Evolutionary conservation across 92 coral and sea anemone genomes (phyloP), one percentile per base, ranked within the genome.

Genomic region (Porites evermanni): DNA sequence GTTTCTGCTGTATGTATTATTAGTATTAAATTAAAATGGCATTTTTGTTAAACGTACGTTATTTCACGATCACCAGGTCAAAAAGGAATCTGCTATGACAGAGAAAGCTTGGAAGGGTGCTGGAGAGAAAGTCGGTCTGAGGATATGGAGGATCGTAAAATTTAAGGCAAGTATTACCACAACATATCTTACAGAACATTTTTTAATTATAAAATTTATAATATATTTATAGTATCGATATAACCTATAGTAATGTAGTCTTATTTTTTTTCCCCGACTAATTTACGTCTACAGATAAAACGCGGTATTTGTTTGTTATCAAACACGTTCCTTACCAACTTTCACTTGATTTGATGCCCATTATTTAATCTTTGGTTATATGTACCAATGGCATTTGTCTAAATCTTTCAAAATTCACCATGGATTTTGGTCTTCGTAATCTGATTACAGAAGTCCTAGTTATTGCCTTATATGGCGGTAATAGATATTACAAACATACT

Each of bases 111-210:
- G 98, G 98, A 93, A 92, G 71, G 90, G 93, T 0, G 92, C 91
- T 69, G 98, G 98, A 12, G 77, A 89, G 78, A 91, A 85, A 85
- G 90, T 87, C 58, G 98, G 95, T 13, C 44, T 94, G 50, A 95
- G 91, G 87, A 94, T 96, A 52, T 96, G 98, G 98, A 87, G 98
- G 83, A 96, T 96, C 76, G 98, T 92, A 3, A 91, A 94, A 32
- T 96, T 96, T 78, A 92, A 94, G 94, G 98, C 90, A 56, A 64
- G 91, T 51, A 23, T 65, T n/a, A 19, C 19, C 23, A 72, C 52
- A 38, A 51, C 0, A 72, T 8, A 58, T 72, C 17, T 63, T 16
- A 63, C n/a, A 16, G 67, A 63, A 24, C 24, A 24, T n/a, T 17
- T 69, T 56, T 13, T 69, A 26, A 38, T 38, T 38, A 38, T 38